Conservation (phyloP, 2,888 invertebrate genomes). For the Rhamnusium bicolor region DNA sequence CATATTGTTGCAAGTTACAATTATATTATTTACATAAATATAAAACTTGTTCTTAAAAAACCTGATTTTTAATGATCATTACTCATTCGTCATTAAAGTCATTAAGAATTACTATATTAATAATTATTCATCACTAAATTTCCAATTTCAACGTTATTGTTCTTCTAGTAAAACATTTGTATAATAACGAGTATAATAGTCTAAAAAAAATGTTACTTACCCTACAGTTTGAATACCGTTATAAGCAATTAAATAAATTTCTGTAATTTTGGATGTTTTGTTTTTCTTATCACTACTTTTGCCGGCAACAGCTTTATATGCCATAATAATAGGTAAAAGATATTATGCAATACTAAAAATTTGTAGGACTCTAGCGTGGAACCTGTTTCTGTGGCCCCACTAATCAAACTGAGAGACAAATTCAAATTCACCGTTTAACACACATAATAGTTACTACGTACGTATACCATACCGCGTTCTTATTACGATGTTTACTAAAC, state of each 20-base stretch:
- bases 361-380: neutral
- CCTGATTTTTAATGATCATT: no score
- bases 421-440: neutral
- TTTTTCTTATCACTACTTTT: conserved; percentile 11
- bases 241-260: conserved; percentile 42
- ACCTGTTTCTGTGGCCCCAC: neutral
- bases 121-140: no score
- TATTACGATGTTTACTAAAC: neutral
- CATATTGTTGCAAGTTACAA: no score
- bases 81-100: no score
- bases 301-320: conserved; percentile 2
- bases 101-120: no score
- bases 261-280: neutral
- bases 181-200: no score
- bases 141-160: no score
- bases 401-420: neutral
- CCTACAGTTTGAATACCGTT: conserved; percentile 47
- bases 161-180: no score
- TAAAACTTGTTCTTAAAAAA: no score
- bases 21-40: no score
- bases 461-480: neutral
- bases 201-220: conserved; percentile 43
- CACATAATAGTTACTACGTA: neutral
- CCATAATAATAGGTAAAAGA: neutral
- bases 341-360: neutral